Conservation (phyloP, 2,113 vertebrate genomes). For the Corythornis madagascariensis region DNA sequence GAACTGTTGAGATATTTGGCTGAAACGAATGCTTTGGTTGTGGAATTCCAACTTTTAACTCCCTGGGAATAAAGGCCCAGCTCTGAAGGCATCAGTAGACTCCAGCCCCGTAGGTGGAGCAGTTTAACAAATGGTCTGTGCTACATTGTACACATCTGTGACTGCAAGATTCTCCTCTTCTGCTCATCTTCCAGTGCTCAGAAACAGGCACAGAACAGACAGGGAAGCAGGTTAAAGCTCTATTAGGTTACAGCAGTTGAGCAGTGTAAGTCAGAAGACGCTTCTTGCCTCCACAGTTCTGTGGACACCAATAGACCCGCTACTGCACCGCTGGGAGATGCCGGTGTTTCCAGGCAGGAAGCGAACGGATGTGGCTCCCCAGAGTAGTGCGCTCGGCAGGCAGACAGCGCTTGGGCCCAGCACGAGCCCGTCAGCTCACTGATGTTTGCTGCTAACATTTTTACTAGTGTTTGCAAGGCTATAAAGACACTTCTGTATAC, state of each 20-base stretch:
- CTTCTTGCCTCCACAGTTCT: not conserved
- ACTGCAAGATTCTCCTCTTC: not conserved
- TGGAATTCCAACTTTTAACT: not conserved
- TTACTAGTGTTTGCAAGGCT: not conserved
- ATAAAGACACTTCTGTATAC: not conserved
- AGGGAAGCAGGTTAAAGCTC: not conserved
- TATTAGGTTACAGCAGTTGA: not conserved
- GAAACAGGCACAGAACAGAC: not conserved
- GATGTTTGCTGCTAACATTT: not conserved
- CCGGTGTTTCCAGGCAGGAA: not conserved
- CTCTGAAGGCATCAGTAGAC: not conserved
- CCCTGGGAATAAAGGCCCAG: not conserved
- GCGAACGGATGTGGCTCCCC: not conserved
- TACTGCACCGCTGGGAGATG: not conserved
- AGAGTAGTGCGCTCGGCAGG: not conserved
- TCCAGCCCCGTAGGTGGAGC: not conserved
- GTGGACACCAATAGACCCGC: too few species aligned
- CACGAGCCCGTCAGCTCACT: fast-evolving
- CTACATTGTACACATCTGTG: not conserved
- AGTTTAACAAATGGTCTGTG: not conserved
- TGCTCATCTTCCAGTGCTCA: not conserved
- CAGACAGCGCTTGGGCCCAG: not conserved
- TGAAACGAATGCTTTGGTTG: not conserved
- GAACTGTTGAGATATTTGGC: not conserved
- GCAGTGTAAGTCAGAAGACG: not conserved